Evolutionary conservation across 2,888 invertebrate genomes (phyloP).

Genomic region (Ernsta delagoae): DNA sequence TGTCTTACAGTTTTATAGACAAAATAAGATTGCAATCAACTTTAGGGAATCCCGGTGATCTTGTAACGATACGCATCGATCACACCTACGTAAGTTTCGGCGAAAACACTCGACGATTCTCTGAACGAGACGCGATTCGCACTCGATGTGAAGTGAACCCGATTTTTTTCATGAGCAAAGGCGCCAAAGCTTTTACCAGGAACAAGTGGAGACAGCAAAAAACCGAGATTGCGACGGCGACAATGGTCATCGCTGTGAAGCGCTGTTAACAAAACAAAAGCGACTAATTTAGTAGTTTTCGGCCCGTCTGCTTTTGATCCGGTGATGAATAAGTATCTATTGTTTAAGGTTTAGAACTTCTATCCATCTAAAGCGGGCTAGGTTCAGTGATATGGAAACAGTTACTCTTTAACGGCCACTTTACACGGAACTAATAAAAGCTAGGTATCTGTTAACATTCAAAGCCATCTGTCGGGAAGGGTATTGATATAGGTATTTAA

Average conservation of each 20-base stretch:
- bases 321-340: constrained; percentile 11
- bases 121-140: constrained; percentile 68
- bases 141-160: constrained; percentile 60
- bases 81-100: constrained; percentile 50
- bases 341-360: constrained; percentile 16
- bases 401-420: constrained; percentile 52
- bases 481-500: too few relatives aligned
- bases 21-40: constrained; percentile 14
- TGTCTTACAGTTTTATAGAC: neutral
- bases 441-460: too few relatives aligned
- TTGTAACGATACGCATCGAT: constrained; percentile 46
- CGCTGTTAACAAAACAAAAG: constrained; percentile 70
- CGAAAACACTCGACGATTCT: constrained; percentile 66
- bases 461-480: too few relatives aligned
- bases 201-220: constrained; percentile 60
- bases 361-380: constrained; percentile 46
- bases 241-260: constrained; percentile 59
- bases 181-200: constrained; percentile 80
- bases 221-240: constrained; percentile 60
- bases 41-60: constrained; percentile 41
- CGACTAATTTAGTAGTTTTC: constrained; percentile 62
- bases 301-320: constrained; percentile 45
- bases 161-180: constrained; percentile 63
- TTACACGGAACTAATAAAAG: too few relatives aligned
- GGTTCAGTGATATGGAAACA: constrained; percentile 52